Evolutionary conservation across 2,888 invertebrate genomes (phyloP), one percentile per base, ranked within the genome.

Genomic region (Ypsolopha scabrella): DNA sequence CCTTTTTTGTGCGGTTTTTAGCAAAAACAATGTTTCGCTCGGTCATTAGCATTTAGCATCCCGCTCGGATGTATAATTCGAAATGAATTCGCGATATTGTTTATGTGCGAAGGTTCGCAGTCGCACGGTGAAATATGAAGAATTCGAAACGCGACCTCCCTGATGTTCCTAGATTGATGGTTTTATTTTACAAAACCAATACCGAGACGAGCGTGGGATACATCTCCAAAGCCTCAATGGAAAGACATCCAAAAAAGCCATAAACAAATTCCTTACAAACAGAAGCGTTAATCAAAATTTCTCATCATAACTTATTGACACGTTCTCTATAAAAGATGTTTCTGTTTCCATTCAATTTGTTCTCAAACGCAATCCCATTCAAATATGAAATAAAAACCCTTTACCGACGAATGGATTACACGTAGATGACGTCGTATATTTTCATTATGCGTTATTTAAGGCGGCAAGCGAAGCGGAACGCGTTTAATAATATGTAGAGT

Each of bases 351-450:
- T 43, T 43, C 43, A 43, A 43, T 43, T 43, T 43, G 43, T 7
- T 13, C 43, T 43, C 13, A 43, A 43, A 43, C 43, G 43, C 43
- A 54, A 57, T 55, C 52, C 56, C 60, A 60, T 64, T 63, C 60
- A 65, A 73, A 66, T 80, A 78, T 80, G 81, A 81, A 83, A 81
- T 80, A 71, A 46, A 77, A 43, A 36, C 51, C 34, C 49, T 49
- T 37, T 39, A 14, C 35, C 38, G 14, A 69, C 50, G 62, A 72
- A 70, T 59, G 78, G 75, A 79, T 79, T 79, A 68, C 67, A 60
- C 56, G 60, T 63, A 62, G 74, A 82, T 85, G 83, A 83, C 81
- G 75, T 57, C 59, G 75, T 72, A 72, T 65, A 75, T 76, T 80
- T 77, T 66, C 68, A 67, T 62, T 62, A 59, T 49, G n/a, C 34